These are phyloP conservation scores for Peucedramus taeniatus DNA, from an alignment of 2,113 vertebrate genomes.

Conservation along the genomic window DNA sequence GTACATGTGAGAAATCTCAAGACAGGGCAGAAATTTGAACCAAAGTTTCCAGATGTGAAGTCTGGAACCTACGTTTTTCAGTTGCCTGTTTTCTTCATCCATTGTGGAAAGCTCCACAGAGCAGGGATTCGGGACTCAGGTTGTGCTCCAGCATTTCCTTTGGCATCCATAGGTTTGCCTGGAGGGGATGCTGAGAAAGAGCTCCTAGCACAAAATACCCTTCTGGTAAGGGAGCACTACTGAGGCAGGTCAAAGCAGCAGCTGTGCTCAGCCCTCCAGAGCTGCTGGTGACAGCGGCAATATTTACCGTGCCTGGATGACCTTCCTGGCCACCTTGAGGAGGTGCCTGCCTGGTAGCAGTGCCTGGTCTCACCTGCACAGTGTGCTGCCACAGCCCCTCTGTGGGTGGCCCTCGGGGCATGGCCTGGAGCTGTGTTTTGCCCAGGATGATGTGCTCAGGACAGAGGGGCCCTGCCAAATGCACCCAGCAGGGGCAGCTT, in stretches of 20 bases:
- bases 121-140: background rate
- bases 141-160: background rate
- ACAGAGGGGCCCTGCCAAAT: background rate
- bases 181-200: background rate
- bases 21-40: background rate
- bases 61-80: background rate
- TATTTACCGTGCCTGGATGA: fast-evolving
- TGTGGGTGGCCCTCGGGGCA: background rate
- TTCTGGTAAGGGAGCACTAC: background rate
- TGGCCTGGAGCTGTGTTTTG: background rate
- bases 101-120: background rate
- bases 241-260: background rate
- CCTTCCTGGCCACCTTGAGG: background rate
- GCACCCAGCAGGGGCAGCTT: background rate
- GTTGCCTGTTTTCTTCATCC: background rate
- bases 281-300: background rate
- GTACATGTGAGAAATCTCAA: background rate
- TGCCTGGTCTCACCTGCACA: background rate
- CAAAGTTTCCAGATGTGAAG: background rate
- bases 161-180: background rate
- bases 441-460: background rate
- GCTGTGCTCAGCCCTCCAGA: background rate
- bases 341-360: background rate
- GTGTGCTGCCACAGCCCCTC: fast-evolving
- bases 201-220: background rate